Base-by-base conservation (phyloP, 1,140 invertebrate genomes). In the Laupala kohalensis region DNA sequence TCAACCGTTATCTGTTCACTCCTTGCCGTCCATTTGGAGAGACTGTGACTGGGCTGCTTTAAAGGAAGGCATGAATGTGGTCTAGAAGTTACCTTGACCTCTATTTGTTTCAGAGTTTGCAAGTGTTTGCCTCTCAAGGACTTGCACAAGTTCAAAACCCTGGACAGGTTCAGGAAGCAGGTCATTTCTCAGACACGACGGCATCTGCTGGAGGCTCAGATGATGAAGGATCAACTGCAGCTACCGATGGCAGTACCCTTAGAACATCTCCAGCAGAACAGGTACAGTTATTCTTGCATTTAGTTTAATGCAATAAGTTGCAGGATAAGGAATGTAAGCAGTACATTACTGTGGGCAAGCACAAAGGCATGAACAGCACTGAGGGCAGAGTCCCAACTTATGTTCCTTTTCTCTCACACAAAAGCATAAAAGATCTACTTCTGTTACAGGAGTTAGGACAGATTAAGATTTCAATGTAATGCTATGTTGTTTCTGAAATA, bases 151-250 rank as follows among this genome's bases (percentile, higher is more conserved):
- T 72, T 27, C 72, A 73, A 64, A 69, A 71, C 1, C 25, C 72
- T 9, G 71, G n/a, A 29, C 74, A 74, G 70, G 77, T 74, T 24
- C 71, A 28, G 78, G 83, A 83, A 74, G 77, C 81, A 19, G 87
- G 88, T 4, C 87, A 90, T 79, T 89, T 87, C 75, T 91, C 89
- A 25, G 90, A 92, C 74, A 92, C 90, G 0, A 92, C 90, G 23
- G 90, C 91, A 6, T 93, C 92, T 9, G 90, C 90, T 24, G 90
- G 88, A 27, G 92, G 92, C 3, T 95, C 93, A 53, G 94, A 97
- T 81, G 95, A 97, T 80, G 96, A 98, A 82, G 91, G 90, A n/a
- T 94, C 92, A 73, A 96, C 93, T 68, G 93, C 93, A 30, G 94
- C 93, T 5, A 96, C 93, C 4, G 94, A 96, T 81, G 94, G 93